phyloP scores from a whole-genome alignment of 2,113 vertebrate species.

The Cephalopterus ornatus region DNA sequence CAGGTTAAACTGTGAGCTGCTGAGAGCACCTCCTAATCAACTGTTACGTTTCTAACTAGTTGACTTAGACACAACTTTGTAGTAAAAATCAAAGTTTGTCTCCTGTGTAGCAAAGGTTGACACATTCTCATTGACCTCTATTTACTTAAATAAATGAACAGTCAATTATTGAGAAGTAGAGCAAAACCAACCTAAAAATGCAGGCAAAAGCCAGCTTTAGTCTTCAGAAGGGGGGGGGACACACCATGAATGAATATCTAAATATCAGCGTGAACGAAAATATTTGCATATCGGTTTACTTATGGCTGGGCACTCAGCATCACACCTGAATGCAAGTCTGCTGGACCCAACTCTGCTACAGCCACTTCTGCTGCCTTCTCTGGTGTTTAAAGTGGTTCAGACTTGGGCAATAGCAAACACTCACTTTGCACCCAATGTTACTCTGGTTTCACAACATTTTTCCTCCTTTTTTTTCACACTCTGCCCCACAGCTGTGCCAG shows the following conservation, averaged over 20 bases:
- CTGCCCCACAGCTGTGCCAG: neutral
- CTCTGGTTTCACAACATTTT: rapidly evolving
- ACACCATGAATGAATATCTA: neutral
- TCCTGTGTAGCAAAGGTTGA: neutral
- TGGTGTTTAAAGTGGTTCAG: neutral
- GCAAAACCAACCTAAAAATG: neutral
- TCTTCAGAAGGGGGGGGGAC: neutral
- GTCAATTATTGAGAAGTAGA: neutral
- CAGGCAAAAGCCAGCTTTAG: neutral
- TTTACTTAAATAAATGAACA: neutral
- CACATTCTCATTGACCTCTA: neutral
- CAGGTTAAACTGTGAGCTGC: neutral
- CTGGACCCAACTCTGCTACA: neutral
- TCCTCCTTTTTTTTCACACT: neutral
- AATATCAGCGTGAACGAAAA: neutral
- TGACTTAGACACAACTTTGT: neutral
- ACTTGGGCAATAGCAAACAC: neutral
- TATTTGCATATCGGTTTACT: neutral
- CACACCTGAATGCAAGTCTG: neutral
- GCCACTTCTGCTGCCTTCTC: neutral
- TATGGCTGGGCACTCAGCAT: neutral
- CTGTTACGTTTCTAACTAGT: neutral
- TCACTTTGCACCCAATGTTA: neutral
- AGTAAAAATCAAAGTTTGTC: neutral
- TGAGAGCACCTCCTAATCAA: neutral